Evolutionary conservation across 2,888 invertebrate genomes (phyloP).

Genomic region (Habroteleia sp.): DNA sequence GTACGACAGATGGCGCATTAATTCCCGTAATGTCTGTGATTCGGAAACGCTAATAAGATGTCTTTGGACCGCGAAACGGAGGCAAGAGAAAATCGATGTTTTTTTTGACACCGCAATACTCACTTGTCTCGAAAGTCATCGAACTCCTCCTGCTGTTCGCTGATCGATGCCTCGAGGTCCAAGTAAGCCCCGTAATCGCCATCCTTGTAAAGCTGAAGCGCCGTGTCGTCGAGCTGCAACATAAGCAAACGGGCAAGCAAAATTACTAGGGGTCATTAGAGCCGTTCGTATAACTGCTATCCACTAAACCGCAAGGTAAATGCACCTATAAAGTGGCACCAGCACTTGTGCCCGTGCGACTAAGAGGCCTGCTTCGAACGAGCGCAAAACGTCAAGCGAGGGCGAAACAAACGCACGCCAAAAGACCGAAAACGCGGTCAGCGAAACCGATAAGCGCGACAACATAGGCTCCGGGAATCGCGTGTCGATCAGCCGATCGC

Average conservation of each 20-base stretch:
- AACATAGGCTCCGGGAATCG: constrained; percentile 31
- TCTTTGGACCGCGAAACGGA: background rate
- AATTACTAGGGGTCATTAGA: constrained; percentile 64
- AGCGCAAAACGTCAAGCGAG: constrained; percentile 17
- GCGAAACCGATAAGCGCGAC: background rate
- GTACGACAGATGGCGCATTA: constrained; percentile 23
- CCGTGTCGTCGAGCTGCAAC: constrained; percentile 97
- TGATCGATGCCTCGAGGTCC: constrained; percentile 97
- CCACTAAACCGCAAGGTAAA: constrained; percentile 63
- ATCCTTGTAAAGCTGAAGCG: constrained; percentile 97
- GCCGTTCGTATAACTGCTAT: constrained; percentile 57
- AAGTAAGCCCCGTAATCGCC: constrained; percentile 98
- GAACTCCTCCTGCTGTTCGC: constrained; percentile 98
- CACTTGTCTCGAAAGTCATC: constrained; percentile 97
- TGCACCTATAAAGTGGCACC: constrained; percentile 58
- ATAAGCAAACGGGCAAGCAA: constrained; percentile 46
- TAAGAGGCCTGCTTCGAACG: constrained; percentile 24
- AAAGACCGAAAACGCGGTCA: background rate
- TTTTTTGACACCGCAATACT: constrained; percentile 78
- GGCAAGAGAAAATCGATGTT: constrained; percentile 3
- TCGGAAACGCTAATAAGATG: constrained; percentile 19
- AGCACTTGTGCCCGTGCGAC: constrained; percentile 44
- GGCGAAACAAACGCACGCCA: background rate
- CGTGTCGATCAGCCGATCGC: constrained; percentile 26
- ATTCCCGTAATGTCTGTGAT: constrained; percentile 20